phyloP scores from a whole-genome alignment of 92 coral and sea anemone species.

The Parazoanthus darwini region DNA sequence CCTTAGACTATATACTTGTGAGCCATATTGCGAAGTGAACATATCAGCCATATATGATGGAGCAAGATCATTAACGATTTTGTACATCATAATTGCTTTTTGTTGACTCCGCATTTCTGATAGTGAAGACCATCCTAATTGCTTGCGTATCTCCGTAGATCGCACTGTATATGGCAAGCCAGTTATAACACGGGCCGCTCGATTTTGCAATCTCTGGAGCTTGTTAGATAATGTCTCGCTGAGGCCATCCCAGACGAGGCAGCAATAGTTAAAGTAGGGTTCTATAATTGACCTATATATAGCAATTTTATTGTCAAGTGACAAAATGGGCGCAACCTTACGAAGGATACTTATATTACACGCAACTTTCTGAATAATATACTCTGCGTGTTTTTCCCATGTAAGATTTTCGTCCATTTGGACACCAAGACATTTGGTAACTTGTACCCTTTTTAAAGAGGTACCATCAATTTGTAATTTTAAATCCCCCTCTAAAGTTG shows the following conservation, averaged over 20 bases:
- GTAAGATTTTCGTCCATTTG: slow-evolving; percentile 49
- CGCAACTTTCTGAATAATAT: slow-evolving; percentile 38
- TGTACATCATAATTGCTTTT: slow-evolving; percentile 44
- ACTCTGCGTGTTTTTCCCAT: slow-evolving; percentile 42
- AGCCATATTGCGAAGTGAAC: slow-evolving; percentile 35
- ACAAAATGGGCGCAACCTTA: slow-evolving; percentile 25
- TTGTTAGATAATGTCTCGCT: slow-evolving; percentile 38
- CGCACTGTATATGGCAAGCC: slow-evolving; percentile 41
- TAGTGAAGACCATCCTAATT: slow-evolving; percentile 19
- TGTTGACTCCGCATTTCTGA: not conserved
- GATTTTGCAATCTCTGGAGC: slow-evolving; percentile 52
- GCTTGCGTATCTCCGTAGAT: slow-evolving; percentile 32
- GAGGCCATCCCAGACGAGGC: slow-evolving; percentile 56
- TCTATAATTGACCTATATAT: slow-evolving; percentile 41
- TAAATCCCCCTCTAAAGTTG: slow-evolving; percentile 33
- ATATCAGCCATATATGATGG: slow-evolving; percentile 47
- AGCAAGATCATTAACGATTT: not conserved
- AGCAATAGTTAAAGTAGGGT: slow-evolving; percentile 29
- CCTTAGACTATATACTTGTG: slow-evolving; percentile 39
- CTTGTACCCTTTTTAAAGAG: slow-evolving; percentile 23
- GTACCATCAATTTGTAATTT: slow-evolving; percentile 27
- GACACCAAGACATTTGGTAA: slow-evolving; percentile 51
- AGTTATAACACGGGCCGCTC: slow-evolving; percentile 50
- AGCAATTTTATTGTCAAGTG: slow-evolving; percentile 8
- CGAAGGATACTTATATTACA: slow-evolving; percentile 20